Conservation (phyloP, 2,113 vertebrate genomes). For the Mustelus asterias region DNA sequence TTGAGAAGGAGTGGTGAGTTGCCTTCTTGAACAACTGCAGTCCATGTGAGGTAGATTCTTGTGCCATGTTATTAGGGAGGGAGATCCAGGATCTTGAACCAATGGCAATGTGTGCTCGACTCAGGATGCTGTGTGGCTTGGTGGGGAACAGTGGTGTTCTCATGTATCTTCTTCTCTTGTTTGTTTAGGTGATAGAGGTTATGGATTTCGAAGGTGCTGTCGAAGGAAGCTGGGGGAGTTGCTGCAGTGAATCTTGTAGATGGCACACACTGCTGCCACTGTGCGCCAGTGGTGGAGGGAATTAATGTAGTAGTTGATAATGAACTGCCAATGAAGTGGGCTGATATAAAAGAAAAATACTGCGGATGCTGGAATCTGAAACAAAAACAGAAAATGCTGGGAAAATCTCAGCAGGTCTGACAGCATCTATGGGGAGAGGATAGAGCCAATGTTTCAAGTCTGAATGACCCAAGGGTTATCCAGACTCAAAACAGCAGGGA, state of each 20-base stretch:
- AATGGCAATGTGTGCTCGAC: background rate
- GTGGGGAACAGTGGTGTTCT: background rate
- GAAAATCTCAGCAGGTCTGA: too few species aligned
- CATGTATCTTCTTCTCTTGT: background rate
- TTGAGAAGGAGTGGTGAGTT: background rate
- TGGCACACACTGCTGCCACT: background rate
- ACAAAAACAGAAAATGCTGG: too few species aligned
- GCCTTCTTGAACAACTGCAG: background rate
- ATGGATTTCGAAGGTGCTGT: background rate
- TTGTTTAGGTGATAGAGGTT: background rate
- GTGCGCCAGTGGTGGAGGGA: background rate
- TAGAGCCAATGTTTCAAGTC: too few species aligned
- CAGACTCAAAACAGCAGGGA: too few species aligned
- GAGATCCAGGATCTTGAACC: background rate
- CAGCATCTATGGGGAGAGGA: too few species aligned
- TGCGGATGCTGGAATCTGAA: too few species aligned
- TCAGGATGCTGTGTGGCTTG: background rate
- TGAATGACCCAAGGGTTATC: too few species aligned
- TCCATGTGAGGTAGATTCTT: background rate
- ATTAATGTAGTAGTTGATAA: background rate
- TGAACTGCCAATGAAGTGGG: background rate
- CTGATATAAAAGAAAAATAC: background rate
- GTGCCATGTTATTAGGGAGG: background rate
- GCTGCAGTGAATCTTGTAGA: background rate
- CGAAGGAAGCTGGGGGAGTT: background rate